Conservation (phyloP, 1,140 invertebrate species). For the Euura lappo region DNA sequence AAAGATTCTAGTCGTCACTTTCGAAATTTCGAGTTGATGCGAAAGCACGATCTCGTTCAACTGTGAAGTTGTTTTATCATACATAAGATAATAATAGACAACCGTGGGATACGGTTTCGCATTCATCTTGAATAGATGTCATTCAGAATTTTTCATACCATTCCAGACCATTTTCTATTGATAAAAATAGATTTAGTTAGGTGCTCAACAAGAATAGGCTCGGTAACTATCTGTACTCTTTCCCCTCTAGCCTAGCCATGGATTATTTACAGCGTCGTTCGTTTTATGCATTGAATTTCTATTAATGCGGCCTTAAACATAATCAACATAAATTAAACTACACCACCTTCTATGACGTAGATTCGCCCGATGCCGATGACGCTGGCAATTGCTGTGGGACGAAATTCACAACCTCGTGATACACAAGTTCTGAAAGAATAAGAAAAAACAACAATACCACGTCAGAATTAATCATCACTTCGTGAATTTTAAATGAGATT, state of each 20-base stretch:
- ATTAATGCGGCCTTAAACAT: background rate
- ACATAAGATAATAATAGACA: no score
- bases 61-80: no score
- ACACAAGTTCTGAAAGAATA: conserved; percentile 72
- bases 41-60: no score
- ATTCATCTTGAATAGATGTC: no score
- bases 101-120: no score
- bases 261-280: background rate
- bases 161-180: background rate
- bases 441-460: conserved; percentile 28
- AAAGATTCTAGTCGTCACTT: no score
- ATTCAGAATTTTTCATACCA: no score
- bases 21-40: no score
- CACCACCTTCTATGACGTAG: conserved; percentile 19
- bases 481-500: no score
- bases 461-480: background rate
- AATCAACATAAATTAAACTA: background rate
- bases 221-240: background rate
- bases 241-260: background rate
- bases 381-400: conserved; percentile 68
- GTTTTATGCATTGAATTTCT: background rate
- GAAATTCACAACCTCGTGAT: conserved; percentile 79
- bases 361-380: conserved; percentile 56
- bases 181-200: background rate
- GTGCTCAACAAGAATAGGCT: background rate